A percentile compares a stretch with the other conserved stretches of the same genome.
Evolutionary conservation across 2,113 vertebrate genomes (phyloP).

Genomic region (Oceanites oceanicus): DNA sequence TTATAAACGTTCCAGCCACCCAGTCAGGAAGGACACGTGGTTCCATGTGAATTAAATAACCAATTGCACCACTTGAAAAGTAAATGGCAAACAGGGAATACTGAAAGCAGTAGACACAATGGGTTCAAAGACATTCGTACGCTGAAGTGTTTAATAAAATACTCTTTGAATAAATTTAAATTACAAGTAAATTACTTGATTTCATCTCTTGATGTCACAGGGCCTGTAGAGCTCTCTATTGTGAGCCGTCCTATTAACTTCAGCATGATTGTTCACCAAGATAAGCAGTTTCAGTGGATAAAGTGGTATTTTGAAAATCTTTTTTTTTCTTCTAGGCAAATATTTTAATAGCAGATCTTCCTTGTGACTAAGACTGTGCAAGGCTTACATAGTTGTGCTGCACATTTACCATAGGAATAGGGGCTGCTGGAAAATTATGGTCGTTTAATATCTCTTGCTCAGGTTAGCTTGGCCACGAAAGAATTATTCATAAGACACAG

Average conservation of each 20-base stretch:
- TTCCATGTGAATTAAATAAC: neutral
- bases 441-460: neutral
- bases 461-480: neutral
- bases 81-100: constrained; percentile 25
- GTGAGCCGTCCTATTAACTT: constrained; percentile 30
- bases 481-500: neutral
- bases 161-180: constrained; percentile 54
- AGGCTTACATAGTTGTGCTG: neutral
- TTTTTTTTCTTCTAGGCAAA: neutral
- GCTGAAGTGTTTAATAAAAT: constrained; percentile 46
- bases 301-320: neutral
- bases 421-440: neutral
- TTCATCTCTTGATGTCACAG: constrained; percentile 29
- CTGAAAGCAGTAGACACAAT: constrained; percentile 38
- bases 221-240: constrained; percentile 8
- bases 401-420: neutral
- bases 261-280: neutral
- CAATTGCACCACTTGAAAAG: constrained; percentile 2
- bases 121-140: constrained; percentile 13
- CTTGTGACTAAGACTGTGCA: neutral
- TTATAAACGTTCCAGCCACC: neutral
- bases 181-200: constrained; percentile 37
- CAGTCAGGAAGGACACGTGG: neutral
- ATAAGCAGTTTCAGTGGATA: constrained; percentile 21
- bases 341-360: neutral